Conservation (phyloP, 2,888 invertebrate genomes). For the Fragum whitleyi region DNA sequence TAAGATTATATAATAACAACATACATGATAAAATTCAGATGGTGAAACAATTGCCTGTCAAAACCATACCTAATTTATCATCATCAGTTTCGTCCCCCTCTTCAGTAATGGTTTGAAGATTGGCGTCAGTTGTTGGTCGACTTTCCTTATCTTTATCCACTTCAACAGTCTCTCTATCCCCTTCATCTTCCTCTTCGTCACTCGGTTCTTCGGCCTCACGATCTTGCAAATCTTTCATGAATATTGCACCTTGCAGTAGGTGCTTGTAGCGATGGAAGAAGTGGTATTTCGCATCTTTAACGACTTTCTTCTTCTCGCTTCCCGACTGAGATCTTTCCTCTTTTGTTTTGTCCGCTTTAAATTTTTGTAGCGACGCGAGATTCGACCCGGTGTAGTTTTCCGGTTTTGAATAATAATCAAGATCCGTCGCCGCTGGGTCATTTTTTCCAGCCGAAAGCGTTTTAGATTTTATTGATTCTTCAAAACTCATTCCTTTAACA, state of each 20-base stretch:
- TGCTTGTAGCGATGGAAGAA: constrained; percentile 68
- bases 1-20: too few species aligned
- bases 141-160: background rate
- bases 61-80: background rate
- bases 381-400: constrained; percentile 82
- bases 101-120: constrained; percentile 43
- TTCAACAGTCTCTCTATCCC: constrained; percentile 8
- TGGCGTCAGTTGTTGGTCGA: background rate
- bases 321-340: constrained; percentile 86
- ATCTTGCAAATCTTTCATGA: constrained; percentile 63
- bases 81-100: background rate
- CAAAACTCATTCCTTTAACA: constrained; percentile 40
- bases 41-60: too few species aligned
- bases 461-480: constrained; percentile 35
- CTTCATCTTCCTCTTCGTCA: constrained; percentile 46
- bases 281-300: constrained; percentile 62
- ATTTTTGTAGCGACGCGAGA: constrained; percentile 70
- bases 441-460: constrained; percentile 53
- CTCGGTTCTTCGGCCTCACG: constrained; percentile 58
- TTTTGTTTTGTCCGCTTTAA: constrained; percentile 87
- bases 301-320: constrained; percentile 45
- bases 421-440: constrained; percentile 76
- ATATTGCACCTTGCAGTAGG: constrained; percentile 65
- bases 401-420: constrained; percentile 81
- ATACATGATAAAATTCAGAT: too few species aligned